Evolutionary conservation across 2,113 vertebrate genomes (phyloP), one percentile per base, ranked within the genome.

Genomic region (Coptodon bakossiorum): DNA sequence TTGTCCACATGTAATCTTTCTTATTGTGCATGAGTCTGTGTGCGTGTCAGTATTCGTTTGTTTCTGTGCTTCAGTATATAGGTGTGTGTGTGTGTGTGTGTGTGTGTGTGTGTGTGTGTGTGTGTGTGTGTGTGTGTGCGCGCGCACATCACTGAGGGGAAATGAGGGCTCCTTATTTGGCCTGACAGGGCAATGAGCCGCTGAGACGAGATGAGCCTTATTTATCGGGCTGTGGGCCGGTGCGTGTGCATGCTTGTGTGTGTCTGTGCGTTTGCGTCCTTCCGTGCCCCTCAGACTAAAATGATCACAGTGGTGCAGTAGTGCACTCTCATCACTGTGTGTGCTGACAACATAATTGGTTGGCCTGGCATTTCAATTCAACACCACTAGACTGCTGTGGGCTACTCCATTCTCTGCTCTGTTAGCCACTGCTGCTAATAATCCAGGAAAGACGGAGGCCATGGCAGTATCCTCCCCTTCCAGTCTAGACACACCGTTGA

Each of bases 291-390:
- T 88, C 90, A 66, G 81, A 63, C 87, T 89, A 52, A 92, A 93
- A 89, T 84, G 89, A 92, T 92, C 93, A 92, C 84, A 93, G 83
- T 52, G 83, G 73, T 91, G 86, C 88, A 91, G 89, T 73, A 17
- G 81, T 90, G 84, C 90, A 63, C 92, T 87, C 91, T 82, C 80
- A 59, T 90, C 86, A 86, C 93, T 45, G 89, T 89, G 91, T 92
- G 92, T 89, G 91, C 93, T 96, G 95, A 95, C 94, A 95, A 89
- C 90, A 92, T 96, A 96, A 96, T 96, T 96, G 95, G 91, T 91
- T 93, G 86, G 92, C 91, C 86, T 91, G 92, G 94, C 94, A 95
- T 94, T 95, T 94, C 93, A 90, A 93, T 96, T 93, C 90, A 88
- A 86, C 93, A 71, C 13, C 68, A 93, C n/a, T 76, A 90, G 91